Evolutionary conservation across 2,797 vertebrate species (phyloP).

Genomic region (Bradypus variegatus): DNA sequence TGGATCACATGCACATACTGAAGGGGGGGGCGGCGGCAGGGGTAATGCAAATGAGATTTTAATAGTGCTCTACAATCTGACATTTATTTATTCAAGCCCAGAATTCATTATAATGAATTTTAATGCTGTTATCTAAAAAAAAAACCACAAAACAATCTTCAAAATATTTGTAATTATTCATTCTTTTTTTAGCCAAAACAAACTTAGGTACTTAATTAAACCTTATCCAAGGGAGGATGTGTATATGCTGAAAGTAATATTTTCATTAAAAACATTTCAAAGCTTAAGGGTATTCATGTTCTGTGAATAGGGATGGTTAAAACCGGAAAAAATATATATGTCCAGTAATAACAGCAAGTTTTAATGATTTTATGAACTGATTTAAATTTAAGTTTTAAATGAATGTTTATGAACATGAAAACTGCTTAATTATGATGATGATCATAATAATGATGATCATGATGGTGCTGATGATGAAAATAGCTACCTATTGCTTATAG

Average conservation of each 20-base stretch:
- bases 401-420: background rate
- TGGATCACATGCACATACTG: background rate
- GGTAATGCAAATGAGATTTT: background rate
- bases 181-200: background rate
- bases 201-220: background rate
- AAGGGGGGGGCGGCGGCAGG: background rate
- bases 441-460: background rate
- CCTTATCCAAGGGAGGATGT: background rate
- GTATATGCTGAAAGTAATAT: no score
- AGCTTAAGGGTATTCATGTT: background rate
- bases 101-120: background rate
- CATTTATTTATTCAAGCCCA: background rate
- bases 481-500: background rate
- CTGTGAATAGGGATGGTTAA: background rate
- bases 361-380: background rate
- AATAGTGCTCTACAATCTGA: background rate
- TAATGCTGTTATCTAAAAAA: background rate
- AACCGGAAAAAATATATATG: background rate
- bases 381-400: background rate
- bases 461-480: background rate
- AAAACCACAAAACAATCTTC: background rate
- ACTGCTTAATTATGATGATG: background rate
- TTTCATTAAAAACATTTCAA: no score
- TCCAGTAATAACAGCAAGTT: background rate
- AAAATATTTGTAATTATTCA: background rate